Conservation (phyloP, 2,797 vertebrate genomes). For the Semaprochilodus insignis region DNA sequence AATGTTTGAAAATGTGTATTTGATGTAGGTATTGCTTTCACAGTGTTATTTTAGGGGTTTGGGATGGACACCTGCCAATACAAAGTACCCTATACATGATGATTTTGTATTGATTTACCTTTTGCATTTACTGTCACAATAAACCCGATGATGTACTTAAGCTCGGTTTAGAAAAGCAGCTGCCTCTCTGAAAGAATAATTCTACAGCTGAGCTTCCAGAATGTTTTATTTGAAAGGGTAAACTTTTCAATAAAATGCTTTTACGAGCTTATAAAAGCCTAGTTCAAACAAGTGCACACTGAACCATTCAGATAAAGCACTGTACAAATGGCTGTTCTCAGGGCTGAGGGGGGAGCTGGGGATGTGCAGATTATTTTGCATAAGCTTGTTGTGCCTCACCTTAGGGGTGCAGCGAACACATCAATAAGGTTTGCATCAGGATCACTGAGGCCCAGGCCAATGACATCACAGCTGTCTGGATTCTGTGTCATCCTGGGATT, state of each 20-base stretch:
- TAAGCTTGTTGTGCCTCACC: constrained; percentile 36
- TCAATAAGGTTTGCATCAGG: constrained; percentile 25
- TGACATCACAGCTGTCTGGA: constrained; percentile 24
- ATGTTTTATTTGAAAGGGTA: constrained; percentile 7
- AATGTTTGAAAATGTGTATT: no score
- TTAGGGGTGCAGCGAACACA: constrained; percentile 38
- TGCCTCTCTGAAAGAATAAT: constrained; percentile 7
- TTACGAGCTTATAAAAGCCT: constrained; percentile 32
- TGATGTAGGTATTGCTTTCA: no score
- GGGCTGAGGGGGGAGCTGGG: no score
- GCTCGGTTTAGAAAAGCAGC: background rate
- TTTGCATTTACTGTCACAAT: background rate
- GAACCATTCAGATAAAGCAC: constrained; percentile 3
- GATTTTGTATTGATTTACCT: background rate
- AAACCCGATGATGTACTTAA: no score
- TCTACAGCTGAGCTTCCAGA: constrained; percentile 1
- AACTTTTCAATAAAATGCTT: constrained; percentile 36
- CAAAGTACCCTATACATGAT: no score
- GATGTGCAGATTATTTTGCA: constrained; percentile 32
- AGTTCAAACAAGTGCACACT: constrained; percentile 35
- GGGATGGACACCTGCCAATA: no score
- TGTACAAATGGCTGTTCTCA: constrained; percentile 11
- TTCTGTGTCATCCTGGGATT: constrained; percentile 7
- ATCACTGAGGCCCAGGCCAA: constrained; percentile 24
- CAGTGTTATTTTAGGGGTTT: no score